Base-by-base conservation (phyloP, 2,797 vertebrate genomes). In the Siniperca undulata region DNA sequence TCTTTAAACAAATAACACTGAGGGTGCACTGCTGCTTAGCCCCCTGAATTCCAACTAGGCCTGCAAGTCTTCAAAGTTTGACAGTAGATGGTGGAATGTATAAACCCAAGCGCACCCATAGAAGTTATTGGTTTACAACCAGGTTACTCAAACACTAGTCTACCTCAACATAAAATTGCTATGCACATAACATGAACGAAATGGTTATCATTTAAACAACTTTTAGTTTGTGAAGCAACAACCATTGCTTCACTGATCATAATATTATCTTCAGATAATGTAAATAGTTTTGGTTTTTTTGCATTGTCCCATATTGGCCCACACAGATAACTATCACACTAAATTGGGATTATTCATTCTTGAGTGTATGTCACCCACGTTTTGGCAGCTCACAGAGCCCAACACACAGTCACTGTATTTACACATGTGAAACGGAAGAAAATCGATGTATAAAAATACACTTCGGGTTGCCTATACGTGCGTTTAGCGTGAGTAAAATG, bases 41-140 rank as follows among this genome's bases (percentile, higher is more conserved):
- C 59, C 58, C 58, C 71, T 62, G 19, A 77, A 86, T 88, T 91
- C 88, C 87, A 82, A 17, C n/a, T 20, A 24, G 17, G 65, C 59
- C 87, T 90, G 87, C 40, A 74, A 69, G 60, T 86, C 79, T 48
- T 92, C 85, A 87, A 24, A 27, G 8, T 80, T 58, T 27, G 79
- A 86, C 80, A 82, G 82, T 72, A 71, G 22, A 72, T 27, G 7
- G 7, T 55, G 83, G 73, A 77, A 86, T 78, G 74, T 72, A 9
- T 61, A 53, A 83, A 86, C 34, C 12, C 30, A 19, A 52, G 50
- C 40, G 3, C 53, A 62, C 12, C 40, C 60, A 22, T 11, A 9
- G 4, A 52, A 22, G 17, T 38, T 36, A 11, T 40, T 46, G 8
- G 48, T 83, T 75, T 66, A 30, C 52, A 70, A 20, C 60, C 19